These are phyloP conservation scores for Nibea coibor DNA, from an alignment of 2,113 vertebrate species.

Conservation along the genomic window DNA sequence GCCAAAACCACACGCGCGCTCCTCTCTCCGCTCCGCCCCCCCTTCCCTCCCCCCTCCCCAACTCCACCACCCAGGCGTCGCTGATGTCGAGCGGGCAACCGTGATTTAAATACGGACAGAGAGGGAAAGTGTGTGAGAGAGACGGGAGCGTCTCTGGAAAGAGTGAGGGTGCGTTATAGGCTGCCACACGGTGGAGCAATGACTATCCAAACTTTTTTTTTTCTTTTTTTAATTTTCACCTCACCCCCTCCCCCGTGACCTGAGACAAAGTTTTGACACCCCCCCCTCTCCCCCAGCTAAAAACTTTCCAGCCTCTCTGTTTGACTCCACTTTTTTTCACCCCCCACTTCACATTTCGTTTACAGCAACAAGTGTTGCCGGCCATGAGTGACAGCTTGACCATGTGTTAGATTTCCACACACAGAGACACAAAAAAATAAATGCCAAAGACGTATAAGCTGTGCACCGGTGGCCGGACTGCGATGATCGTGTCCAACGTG, in stretches of 20 bases:
- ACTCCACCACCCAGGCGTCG: slow-evolving; percentile 20
- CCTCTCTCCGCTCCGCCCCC: neutral
- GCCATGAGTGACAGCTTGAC: neutral
- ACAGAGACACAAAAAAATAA: slow-evolving; percentile 13
- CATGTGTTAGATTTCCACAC: neutral
- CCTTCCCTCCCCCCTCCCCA: too few relatives aligned
- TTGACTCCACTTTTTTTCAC: neutral
- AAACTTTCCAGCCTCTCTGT: slow-evolving; percentile 7
- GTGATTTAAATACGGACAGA: slow-evolving; percentile 66
- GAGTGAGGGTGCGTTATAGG: slow-evolving; percentile 11
- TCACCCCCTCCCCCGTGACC: neutral
- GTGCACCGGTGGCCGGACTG: slow-evolving; percentile 49
- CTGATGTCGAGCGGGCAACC: slow-evolving; percentile 17
- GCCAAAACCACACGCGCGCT: neutral
- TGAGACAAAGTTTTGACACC: slow-evolving; percentile 59
- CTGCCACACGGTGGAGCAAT: slow-evolving; percentile 80
- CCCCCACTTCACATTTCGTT: slow-evolving; percentile 9
- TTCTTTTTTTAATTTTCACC: slow-evolving; percentile 14
- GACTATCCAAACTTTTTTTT: slow-evolving; percentile 62
- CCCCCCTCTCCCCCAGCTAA: slow-evolving; percentile 26
- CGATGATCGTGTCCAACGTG: slow-evolving; percentile 81
- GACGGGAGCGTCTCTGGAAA: slow-evolving; percentile 30
- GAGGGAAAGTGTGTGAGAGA: slow-evolving; percentile 55
- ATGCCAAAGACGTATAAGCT: slow-evolving; percentile 44
- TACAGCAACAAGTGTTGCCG: slow-evolving; percentile 47